Evolutionary conservation across 1,140 invertebrate species (phyloP), one percentile per base, ranked within the genome.

Genomic region (Cydia pomonella): DNA sequence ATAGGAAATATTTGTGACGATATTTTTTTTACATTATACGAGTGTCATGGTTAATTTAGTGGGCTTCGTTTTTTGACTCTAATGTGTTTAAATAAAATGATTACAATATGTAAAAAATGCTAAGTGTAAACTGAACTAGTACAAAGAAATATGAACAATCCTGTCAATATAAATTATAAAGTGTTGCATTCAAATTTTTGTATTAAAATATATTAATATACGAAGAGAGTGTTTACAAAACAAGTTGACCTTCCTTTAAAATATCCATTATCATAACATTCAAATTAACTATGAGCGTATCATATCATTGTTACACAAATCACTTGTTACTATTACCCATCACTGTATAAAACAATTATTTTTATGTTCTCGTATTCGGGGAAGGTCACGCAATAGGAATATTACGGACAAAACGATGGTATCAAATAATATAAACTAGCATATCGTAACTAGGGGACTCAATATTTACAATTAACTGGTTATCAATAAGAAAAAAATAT

Each of bases 321-420:
- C 64, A 69, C 64, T 69, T 38, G 64, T 33, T 69, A 66, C 63
- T 21, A 64, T 64, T 64, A 41, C 64, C 64, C 29, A 69, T 69
- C 64, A 41, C 64, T 33, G 64, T 38, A 69, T 69, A 38, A 69
- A 69, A 69, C 29, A 69, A 69, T 69, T 69, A 38, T 38, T 69
- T 38, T 41, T 69, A 69, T 69, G 64, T 69, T 69, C 29, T 41
- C 29, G 27, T 29, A 38, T 69, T 69, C 9, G 41, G 16, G 18
- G n/a, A 66, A 66, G 27, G 27, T 38, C 64, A 69, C 64, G 64
- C 64, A 69, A 69, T 69, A 69, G 29, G 64, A 69, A 69, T 69
- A 69, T 69, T 69, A 69, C 64, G 64, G 16, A 41, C 64, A 69
- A 69, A 69, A 38, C 29, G n/a, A n/a, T 16, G 29, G 64, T 41